These are phyloP conservation scores for Oophaga sylvatica DNA, from an alignment of 2,797 vertebrate species.

Conservation along the genomic window DNA sequence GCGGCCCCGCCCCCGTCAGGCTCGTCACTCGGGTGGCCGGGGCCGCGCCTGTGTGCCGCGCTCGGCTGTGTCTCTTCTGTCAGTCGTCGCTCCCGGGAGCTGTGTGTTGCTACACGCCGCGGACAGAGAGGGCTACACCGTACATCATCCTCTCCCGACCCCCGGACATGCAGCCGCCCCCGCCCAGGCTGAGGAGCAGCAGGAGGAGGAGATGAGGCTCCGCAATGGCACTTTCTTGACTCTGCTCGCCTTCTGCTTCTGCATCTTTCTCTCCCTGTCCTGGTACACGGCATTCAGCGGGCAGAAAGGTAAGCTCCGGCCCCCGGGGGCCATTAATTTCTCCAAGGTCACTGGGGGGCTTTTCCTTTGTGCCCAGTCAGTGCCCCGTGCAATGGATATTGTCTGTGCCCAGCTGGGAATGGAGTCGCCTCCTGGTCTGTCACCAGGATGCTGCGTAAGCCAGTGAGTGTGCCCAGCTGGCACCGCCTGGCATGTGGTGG, in stretches of 20 bases:
- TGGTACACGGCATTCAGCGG: slow-evolving; percentile 96
- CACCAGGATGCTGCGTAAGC: too few relatives aligned
- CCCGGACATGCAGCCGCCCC: slow-evolving; percentile 77
- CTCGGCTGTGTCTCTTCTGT: slow-evolving; percentile 2
- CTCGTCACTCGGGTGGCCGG: slow-evolving; percentile 18
- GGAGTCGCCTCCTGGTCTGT: not conserved
- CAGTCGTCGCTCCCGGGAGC: slow-evolving; percentile 28
- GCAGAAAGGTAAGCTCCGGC: slow-evolving; percentile 84
- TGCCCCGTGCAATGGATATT: too few relatives aligned
- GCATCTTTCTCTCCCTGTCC: slow-evolving; percentile 92
- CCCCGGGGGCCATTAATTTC: not conserved
- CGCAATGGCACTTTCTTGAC: slow-evolving; percentile 96
- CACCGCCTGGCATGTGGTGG: not conserved
- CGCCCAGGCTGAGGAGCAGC: slow-evolving; percentile 71
- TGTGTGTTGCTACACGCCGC: not conserved
- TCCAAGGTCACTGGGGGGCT: not conserved
- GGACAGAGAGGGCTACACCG: slow-evolving; percentile 28
- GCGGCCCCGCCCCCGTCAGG: slow-evolving; percentile 14
- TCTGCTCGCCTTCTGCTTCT: slow-evolving; percentile 90
- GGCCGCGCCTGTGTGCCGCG: slow-evolving; percentile 11
- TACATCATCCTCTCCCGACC: slow-evolving; percentile 44
- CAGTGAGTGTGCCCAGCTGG: not conserved
- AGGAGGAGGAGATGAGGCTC: slow-evolving; percentile 93
- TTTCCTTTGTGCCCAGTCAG: too few relatives aligned
- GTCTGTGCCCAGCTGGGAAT: not conserved